These are phyloP conservation scores for Diarsia dahlii DNA, from an alignment of 2,888 invertebrate genomes.

Conservation along the genomic window DNA sequence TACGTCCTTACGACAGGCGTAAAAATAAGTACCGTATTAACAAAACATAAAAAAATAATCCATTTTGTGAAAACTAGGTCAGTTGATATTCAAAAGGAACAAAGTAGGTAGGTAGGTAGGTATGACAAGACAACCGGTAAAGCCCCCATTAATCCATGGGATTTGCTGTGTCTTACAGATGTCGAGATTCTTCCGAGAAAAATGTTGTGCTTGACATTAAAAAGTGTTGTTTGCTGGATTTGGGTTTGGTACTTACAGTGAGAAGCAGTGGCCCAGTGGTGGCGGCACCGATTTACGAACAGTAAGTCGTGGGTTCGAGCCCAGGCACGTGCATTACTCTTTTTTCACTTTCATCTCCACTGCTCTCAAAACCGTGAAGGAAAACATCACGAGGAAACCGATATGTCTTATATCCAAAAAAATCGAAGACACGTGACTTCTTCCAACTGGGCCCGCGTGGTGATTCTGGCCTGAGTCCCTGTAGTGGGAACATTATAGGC, in stretches of 20 bases:
- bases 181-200: conserved; percentile 61
- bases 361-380: too few relatives aligned
- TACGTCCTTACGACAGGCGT: conserved; percentile 38
- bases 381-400: too few relatives aligned
- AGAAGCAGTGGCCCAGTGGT: too few relatives aligned
- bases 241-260: conserved; percentile 2
- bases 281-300: too few relatives aligned
- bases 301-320: too few relatives aligned
- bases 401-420: too few relatives aligned
- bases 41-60: conserved; percentile 51
- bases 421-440: too few relatives aligned
- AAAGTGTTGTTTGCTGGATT: conserved; percentile 40
- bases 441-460: too few relatives aligned
- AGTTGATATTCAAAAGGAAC: conserved; percentile 38
- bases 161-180: conserved; percentile 59
- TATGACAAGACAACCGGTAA: conserved; percentile 46
- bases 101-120: conserved; percentile 30
- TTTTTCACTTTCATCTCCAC: too few relatives aligned
- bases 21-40: conserved; percentile 56
- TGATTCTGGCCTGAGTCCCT: too few relatives aligned
- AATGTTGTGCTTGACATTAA: conserved; percentile 46
- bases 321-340: too few relatives aligned
- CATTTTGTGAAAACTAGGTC: conserved; percentile 58
- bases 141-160: conserved; percentile 64
- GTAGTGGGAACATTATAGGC: too few relatives aligned